A percentile compares a stretch with the other conserved stretches of the same genome.
Conservation (phyloP, 2,888 invertebrate species). For the Acanthoscelides obtectus region DNA sequence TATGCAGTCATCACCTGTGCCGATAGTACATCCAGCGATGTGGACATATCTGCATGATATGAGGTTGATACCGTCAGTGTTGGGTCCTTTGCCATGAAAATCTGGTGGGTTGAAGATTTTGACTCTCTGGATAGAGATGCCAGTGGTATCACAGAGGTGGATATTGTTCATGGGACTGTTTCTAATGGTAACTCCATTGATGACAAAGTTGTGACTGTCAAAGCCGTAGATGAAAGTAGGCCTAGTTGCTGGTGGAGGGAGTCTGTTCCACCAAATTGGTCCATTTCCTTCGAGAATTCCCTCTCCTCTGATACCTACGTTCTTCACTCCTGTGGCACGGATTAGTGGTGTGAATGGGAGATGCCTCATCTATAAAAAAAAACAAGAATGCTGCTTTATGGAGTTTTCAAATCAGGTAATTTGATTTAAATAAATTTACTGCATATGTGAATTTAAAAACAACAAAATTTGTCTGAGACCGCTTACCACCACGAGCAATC, state of each 20-base stretch:
- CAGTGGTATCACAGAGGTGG: neutral
- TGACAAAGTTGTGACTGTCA: neutral
- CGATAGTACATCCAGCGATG: neutral
- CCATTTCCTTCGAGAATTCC: too few species aligned
- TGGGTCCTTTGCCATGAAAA: neutral
- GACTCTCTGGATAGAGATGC: neutral
- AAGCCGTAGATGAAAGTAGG: neutral
- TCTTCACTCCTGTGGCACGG: too few species aligned
- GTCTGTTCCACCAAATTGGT: neutral
- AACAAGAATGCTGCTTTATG: too few species aligned
- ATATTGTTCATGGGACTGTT: neutral
- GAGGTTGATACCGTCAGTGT: neutral
- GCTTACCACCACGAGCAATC: too few species aligned
- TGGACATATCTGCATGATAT: neutral
- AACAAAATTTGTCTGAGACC: too few species aligned
- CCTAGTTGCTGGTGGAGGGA: neutral
- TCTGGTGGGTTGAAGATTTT: neutral
- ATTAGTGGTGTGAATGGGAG: too few species aligned
- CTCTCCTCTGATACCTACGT: too few species aligned
- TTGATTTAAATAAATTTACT: too few species aligned
- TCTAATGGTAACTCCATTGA: neutral
- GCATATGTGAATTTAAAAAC: too few species aligned
- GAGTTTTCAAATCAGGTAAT: too few species aligned
- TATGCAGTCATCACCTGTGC: neutral
- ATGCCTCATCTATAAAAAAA: too few species aligned